phyloP scores from a whole-genome alignment of 2,797 vertebrate genomes.

The Lagorchestes hirsutus region DNA sequence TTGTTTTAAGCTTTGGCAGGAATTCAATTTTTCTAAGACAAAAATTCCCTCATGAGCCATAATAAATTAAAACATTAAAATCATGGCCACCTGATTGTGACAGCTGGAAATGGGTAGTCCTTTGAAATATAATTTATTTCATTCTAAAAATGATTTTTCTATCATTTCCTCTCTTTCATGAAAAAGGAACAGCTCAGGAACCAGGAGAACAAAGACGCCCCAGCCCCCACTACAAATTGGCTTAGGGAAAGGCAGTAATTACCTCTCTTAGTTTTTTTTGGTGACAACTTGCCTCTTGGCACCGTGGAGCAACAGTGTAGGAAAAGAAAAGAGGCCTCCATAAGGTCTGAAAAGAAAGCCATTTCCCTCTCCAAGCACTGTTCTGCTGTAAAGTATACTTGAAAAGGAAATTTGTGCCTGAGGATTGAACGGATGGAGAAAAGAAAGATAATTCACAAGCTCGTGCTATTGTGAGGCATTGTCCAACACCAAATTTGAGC shows the following conservation, averaged over 20 bases:
- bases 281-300: constrained; percentile 78
- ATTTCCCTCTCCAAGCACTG: constrained; percentile 68
- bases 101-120: constrained; percentile 13
- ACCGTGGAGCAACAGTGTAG: constrained; percentile 64
- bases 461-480: neutral
- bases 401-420: constrained; percentile 23
- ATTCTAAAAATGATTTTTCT: constrained; percentile 40
- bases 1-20: neutral
- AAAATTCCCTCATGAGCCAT: neutral
- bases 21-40: constrained; percentile 35
- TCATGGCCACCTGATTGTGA: constrained; percentile 13
- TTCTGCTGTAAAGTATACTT: constrained; percentile 23
- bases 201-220: neutral
- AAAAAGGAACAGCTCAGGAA: constrained; percentile 35
- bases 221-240: neutral
- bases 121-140: constrained; percentile 43
- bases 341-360: constrained; percentile 80
- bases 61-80: constrained; percentile 55
- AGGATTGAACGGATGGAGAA: neutral
- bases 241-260: neutral
- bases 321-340: constrained; percentile 81
- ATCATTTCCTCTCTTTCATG: constrained; percentile 65
- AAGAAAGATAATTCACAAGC: neutral
- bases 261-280: constrained; percentile 63
- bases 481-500: constrained; percentile 12